Base-by-base conservation (phyloP, 2,797 vertebrate species). In the Apogon hyalosoma region DNA sequence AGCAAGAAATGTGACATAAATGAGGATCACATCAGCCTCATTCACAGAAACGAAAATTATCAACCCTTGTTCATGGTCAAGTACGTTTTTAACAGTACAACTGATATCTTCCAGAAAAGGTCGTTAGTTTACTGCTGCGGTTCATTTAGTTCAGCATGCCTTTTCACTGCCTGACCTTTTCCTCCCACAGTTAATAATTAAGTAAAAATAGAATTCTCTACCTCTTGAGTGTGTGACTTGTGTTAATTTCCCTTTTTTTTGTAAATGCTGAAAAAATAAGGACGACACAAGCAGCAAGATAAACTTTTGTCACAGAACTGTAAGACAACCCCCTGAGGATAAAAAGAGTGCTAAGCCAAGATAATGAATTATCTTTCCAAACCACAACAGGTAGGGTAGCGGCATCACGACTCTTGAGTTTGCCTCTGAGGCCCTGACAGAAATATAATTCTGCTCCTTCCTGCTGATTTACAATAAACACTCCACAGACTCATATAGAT, bases 391-490 rank as follows among this genome's bases (percentile, higher is more conserved):
- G 49, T 79, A 60, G 11, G 57, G 12, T 11, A 38, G 58, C 16
- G 7, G 50, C 56, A 59, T 82, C 50, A 16, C 69, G 52, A 67
- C 69, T 56, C 64, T 60, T 73, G 59, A 69, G 21, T 69, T 54
- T 72, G 60, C 46, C 69, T 79, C 63, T 50, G 59, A 80, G 68
- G 54, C 73, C 53, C 54, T 47, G 60, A 79, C 78, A 71, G 77
- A 69, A 80, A 85, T 69, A 56, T 71, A 70, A 82, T 79, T 76
- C 65, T 41, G 61, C 39, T 46, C 54, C 47, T 70, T 57, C 60
- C 49, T 66, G 70, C 76, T 73, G 72, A 78, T 84, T 85, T 70
- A 76, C 69, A 82, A 77, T 63, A 79, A 86, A 79, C 64, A 73
- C 53, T 50, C 65, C 16, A 53, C 60, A n/a, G 2, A 0, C 69